phyloP scores from a whole-genome alignment of 2,888 invertebrate genomes.

The Encarsia formosa region DNA sequence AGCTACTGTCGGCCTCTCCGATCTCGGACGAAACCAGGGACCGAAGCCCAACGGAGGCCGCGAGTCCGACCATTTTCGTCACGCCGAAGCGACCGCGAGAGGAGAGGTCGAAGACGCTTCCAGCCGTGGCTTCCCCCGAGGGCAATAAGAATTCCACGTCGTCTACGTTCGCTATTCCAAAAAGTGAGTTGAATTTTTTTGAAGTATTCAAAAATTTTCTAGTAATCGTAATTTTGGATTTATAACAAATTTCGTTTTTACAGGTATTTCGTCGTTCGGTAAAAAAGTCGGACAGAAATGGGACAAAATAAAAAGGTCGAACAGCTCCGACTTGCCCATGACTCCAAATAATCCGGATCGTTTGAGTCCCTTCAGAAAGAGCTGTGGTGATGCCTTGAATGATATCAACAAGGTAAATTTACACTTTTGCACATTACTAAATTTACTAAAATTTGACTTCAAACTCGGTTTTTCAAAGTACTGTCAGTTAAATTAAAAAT shows the following conservation, averaged over 20 bases:
- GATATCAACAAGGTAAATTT: slow-evolving; percentile 11
- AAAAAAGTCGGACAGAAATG: slow-evolving; percentile 59
- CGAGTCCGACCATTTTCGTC: not conserved
- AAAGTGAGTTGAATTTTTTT: slow-evolving; percentile 36
- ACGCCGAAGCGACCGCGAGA: not conserved
- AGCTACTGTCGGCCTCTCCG: slow-evolving; percentile 52
- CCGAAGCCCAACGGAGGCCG: slow-evolving; percentile 3
- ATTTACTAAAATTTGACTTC: too few species aligned
- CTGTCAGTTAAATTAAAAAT: too few species aligned
- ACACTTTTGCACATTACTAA: too few species aligned
- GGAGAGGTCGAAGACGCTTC: not conserved
- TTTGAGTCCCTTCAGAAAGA: slow-evolving; percentile 50
- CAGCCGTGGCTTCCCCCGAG: not conserved
- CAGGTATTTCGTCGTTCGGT: slow-evolving; percentile 61
- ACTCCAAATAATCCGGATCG: slow-evolving; percentile 44
- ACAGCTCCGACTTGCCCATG: slow-evolving; percentile 54
- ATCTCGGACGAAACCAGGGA: slow-evolving; percentile 43
- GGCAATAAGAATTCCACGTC: slow-evolving; percentile 30
- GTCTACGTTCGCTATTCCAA: slow-evolving; percentile 39
- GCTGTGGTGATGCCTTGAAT: slow-evolving; percentile 6
- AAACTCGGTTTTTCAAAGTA: too few species aligned
- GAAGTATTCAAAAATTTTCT: too few species aligned
- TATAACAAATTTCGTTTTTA: not conserved
- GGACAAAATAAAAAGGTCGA: slow-evolving; percentile 59
- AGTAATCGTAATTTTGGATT: too few species aligned